Evolutionary conservation across 1,140 invertebrate genomes (phyloP).

Genomic region (Dendrolimus kikuchii): DNA sequence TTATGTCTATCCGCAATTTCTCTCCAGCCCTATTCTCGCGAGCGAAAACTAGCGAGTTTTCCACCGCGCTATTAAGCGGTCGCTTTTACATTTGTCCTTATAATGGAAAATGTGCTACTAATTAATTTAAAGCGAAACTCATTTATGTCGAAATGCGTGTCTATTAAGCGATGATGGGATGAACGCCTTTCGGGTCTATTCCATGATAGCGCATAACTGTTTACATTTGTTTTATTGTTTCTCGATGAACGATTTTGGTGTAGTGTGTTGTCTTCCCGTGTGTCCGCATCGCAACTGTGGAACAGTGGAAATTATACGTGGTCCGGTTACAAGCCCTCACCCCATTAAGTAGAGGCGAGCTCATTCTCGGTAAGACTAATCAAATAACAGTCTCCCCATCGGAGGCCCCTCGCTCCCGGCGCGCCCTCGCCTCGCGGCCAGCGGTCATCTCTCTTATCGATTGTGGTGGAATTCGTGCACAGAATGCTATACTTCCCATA

Average conservation of each 20-base stretch:
- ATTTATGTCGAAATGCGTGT: slow-evolving; percentile 68
- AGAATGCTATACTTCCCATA: slow-evolving; percentile 67
- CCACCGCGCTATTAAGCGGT: slow-evolving; percentile 70
- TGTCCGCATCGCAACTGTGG: slow-evolving; percentile 30
- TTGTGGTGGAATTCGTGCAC: slow-evolving; percentile 71
- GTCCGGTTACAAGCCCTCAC: slow-evolving; percentile 67
- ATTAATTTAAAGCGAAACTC: slow-evolving; percentile 70
- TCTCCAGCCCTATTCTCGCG: slow-evolving; percentile 68
- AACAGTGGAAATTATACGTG: slow-evolving; percentile 59
- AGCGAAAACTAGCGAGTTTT: slow-evolving; percentile 72
- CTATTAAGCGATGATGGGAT: slow-evolving; percentile 64
- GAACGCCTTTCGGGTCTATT: slow-evolving; percentile 39
- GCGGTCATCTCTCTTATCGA: slow-evolving; percentile 72
- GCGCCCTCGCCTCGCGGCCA: slow-evolving; percentile 53
- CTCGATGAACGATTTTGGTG: slow-evolving; percentile 29
- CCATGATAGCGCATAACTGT: slow-evolving; percentile 16
- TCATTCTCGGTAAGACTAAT: slow-evolving; percentile 72
- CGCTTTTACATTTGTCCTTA: slow-evolving; percentile 70
- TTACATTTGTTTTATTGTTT: slow-evolving; percentile 36
- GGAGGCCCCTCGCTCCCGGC: slow-evolving; percentile 27
- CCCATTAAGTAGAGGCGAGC: slow-evolving; percentile 67
- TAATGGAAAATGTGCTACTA: slow-evolving; percentile 71
- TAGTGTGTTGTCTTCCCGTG: slow-evolving; percentile 20
- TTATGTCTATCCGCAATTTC: slow-evolving; percentile 71
- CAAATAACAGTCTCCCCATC: slow-evolving; percentile 69